Conservation (phyloP, 2,113 vertebrate species). For the Seriola rivoliana region DNA sequence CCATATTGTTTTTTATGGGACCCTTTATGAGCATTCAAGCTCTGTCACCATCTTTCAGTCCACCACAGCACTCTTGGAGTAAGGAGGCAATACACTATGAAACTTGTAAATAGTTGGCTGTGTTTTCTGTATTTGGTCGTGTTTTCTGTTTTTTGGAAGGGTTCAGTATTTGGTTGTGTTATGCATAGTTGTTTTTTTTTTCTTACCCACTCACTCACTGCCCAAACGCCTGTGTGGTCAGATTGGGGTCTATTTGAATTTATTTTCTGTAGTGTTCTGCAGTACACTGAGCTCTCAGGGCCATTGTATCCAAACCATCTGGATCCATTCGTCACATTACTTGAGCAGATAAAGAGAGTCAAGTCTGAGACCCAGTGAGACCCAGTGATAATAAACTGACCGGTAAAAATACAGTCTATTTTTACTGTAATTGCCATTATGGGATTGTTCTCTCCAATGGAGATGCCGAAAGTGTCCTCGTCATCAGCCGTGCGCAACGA, state of each 20-base stretch:
- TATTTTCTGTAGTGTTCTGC: no score
- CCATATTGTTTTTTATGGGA: background rate
- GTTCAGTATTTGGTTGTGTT: no score
- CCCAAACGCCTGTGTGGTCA: no score
- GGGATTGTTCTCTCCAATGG: background rate
- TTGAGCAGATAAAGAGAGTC: background rate
- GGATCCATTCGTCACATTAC: background rate
- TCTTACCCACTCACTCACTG: no score
- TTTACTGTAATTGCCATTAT: background rate
- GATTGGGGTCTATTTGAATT: no score
- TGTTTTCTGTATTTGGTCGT: background rate
- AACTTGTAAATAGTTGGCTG: background rate
- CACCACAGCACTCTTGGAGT: background rate
- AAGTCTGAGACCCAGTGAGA: background rate
- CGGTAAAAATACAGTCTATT: background rate
- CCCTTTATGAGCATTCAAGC: background rate
- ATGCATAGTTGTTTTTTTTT: no score
- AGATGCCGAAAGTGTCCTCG: slow-evolving; percentile 27
- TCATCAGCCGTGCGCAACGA: slow-evolving; percentile 61
- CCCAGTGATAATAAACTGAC: background rate
- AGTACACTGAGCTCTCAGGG: background rate
- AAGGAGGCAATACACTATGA: background rate
- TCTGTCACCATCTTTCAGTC: background rate
- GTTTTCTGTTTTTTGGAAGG: background rate
- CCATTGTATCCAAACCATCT: background rate